Evolutionary conservation across 2,113 vertebrate genomes (phyloP), one percentile per base, ranked within the genome.

Genomic region (Hemiscyllium ocellatum): DNA sequence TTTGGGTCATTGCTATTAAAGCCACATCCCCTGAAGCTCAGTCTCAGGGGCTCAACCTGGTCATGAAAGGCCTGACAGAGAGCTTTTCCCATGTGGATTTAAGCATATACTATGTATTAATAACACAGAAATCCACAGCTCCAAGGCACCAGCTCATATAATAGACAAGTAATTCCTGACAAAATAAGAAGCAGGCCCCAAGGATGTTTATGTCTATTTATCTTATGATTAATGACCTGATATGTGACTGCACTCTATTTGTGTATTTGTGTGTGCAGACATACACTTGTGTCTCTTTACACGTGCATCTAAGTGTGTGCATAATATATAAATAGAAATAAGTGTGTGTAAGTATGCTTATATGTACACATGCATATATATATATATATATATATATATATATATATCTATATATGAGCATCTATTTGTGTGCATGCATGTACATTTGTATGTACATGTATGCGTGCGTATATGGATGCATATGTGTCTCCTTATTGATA

Each of bases 91-190:
- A 52, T 61, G 29, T 52, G 87, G 87, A 90, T 61, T 90, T 52
- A 61, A 52, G 87, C 52, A 33, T 90, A 90, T 61, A 90, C 87
- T 17, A 61, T 5, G 15, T 33, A 90, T n/a, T 90, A 90, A 65
- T 90, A 52, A 90, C 52, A 90, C 87, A 61, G 26, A 56, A 90
- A 90, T 90, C 52, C 87, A 29, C 87, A 33, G 86, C 87, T 90
- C 52, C 87, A 90, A 61, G 52, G 87, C 52, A 61, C 52, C 50
- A 50, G 50, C 47, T 89, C 50, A 89, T 56, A 89, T 89, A 56
- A 89, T 89, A 89, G 26, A 52, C 86, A 50, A 50, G 86, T 89
- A 89, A 89, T 89, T 47, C 50, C 86, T 56, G 20, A 89, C 86
- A 56, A 89, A 89, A 56, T 89, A 50, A 89, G 26, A 89, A 33